phyloP scores from a whole-genome alignment of 2,797 vertebrate genomes.

The Otolemur crassicaudatus region DNA sequence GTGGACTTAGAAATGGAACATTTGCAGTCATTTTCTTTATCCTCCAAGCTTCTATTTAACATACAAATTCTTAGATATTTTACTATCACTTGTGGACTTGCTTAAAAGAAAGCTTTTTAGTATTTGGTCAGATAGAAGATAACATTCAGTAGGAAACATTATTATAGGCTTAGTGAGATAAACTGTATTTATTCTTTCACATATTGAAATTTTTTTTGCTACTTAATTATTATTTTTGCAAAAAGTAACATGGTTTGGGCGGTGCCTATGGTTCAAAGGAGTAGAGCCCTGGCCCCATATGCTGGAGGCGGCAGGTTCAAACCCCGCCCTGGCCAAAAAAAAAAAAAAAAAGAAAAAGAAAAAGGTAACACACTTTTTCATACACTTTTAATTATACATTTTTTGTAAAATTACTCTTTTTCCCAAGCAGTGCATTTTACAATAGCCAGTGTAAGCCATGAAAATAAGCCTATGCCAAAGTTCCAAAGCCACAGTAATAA shows the following conservation, averaged over 20 bases:
- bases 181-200: neutral
- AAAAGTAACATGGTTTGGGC: neutral
- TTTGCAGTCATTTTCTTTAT: slow-evolving; percentile 25
- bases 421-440: neutral
- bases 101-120: slow-evolving; percentile 13
- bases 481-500: neutral
- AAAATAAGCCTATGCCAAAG: neutral
- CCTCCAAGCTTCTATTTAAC: neutral
- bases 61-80: slow-evolving; percentile 22
- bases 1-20: slow-evolving; percentile 1
- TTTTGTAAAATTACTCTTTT: slow-evolving; percentile 38
- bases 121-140: neutral
- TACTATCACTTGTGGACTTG: neutral
- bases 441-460: neutral
- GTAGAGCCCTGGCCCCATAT: no score
- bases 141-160: slow-evolving; percentile 25
- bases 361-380: slow-evolving; percentile 21
- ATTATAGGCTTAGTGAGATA: slow-evolving; percentile 9
- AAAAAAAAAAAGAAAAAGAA: no score
- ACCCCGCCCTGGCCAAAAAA: no score
- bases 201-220: neutral
- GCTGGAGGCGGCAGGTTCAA: no score
- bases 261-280: no score
- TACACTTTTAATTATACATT: neutral
- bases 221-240: neutral